Conservation (phyloP, 2,888 invertebrate species). For the Chalcosyrphus nemorum region DNA sequence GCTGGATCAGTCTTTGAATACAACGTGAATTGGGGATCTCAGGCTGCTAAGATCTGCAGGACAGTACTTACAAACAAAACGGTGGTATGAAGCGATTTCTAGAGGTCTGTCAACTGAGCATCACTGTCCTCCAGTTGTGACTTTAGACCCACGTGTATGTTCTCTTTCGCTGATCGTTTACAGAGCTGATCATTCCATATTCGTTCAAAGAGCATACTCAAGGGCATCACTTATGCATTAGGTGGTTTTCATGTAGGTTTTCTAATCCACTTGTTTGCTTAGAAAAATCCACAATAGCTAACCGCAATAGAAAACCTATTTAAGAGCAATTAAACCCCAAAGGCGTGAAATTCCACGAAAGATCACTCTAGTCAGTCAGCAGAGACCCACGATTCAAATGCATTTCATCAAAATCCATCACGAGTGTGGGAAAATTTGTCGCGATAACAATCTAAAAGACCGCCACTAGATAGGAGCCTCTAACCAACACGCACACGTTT, state of each 20-base stretch:
- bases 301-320: background rate
- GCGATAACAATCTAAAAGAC: slow-evolving; percentile 49
- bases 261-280: background rate
- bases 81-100: too few species aligned
- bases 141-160: too few species aligned
- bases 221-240: background rate
- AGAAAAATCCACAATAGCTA: background rate
- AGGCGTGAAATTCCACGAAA: slow-evolving; percentile 41
- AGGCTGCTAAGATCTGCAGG: too few species aligned
- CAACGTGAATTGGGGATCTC: too few species aligned
- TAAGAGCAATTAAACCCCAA: slow-evolving; percentile 16
- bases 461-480: slow-evolving; percentile 29
- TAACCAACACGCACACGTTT: background rate
- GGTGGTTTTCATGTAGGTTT: background rate
- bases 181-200: too few species aligned
- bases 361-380: slow-evolving; percentile 11
- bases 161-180: too few species aligned
- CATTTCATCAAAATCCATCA: background rate
- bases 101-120: too few species aligned
- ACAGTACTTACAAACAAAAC: too few species aligned
- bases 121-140: too few species aligned
- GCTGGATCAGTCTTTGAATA: too few species aligned
- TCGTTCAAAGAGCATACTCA: too few species aligned
- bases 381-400: too few species aligned
- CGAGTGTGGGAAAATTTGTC: slow-evolving; percentile 25